Conservation (phyloP, 2,797 vertebrate species). For the Pelobates cultripes region DNA sequence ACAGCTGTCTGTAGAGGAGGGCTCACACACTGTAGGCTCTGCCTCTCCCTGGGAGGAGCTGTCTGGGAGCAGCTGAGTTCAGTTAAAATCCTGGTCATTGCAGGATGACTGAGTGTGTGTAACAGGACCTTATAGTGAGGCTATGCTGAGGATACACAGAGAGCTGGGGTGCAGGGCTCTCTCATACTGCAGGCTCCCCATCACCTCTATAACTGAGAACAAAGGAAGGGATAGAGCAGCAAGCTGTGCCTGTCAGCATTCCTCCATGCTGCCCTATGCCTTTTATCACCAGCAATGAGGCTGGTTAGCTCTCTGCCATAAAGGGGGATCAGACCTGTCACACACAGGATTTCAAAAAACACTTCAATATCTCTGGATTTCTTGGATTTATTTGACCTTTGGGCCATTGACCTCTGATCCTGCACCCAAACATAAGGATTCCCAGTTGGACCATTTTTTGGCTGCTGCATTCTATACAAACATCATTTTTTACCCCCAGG, state of each 20-base stretch:
- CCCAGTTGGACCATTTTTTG: neutral
- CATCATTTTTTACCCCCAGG: neutral
- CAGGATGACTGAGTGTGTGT: constrained; percentile 28
- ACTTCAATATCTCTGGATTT: neutral
- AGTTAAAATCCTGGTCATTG: constrained; percentile 46
- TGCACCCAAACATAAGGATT: neutral
- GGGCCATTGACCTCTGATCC: neutral
- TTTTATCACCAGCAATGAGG: neutral
- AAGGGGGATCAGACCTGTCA: neutral
- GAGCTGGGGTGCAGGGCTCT: constrained; percentile 16
- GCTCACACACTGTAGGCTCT: neutral
- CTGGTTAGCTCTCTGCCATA: neutral
- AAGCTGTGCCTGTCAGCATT: neutral
- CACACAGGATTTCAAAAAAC: neutral
- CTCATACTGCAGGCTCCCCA: constrained; percentile 6
- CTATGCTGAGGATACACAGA: constrained; percentile 15
- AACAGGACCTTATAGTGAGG: constrained; percentile 9
- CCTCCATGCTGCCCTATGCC: neutral
- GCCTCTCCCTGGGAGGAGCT: constrained; percentile 36
- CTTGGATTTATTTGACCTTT: neutral
- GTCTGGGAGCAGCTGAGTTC: constrained; percentile 50
- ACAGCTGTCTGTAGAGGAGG: constrained; percentile 12
- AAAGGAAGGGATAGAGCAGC: constrained; percentile 31
- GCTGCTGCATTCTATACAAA: too few relatives aligned
- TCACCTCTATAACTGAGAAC: constrained; percentile 23